Evolutionary conservation across 2,888 invertebrate genomes (phyloP).

Genomic region (Cheiracanthium punctorium): DNA sequence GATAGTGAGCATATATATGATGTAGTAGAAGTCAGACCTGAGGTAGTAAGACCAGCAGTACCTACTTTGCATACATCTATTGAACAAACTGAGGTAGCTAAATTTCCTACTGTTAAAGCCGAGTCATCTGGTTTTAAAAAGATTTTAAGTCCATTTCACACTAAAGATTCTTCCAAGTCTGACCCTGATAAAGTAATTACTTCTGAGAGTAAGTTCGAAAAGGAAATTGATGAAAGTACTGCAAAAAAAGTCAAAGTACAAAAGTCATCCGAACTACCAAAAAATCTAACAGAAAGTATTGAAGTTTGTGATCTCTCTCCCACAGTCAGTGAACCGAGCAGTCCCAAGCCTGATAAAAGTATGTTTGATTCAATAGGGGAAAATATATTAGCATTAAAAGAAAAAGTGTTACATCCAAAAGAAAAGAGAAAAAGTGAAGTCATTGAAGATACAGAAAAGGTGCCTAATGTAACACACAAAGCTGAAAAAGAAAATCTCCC

Average conservation of each 20-base stretch:
- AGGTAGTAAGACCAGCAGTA: not conserved
- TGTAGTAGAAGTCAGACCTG: slow-evolving; percentile 36
- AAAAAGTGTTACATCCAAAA: slow-evolving; percentile 45
- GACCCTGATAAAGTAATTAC: not conserved
- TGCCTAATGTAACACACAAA: no score
- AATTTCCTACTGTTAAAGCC: not conserved
- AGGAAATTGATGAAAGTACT: not conserved
- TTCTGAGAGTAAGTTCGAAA: not conserved
- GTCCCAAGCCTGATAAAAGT: slow-evolving; percentile 3
- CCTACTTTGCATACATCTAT: not conserved
- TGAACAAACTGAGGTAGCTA: not conserved
- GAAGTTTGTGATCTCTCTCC: not conserved
- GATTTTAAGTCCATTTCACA: slow-evolving; percentile 38
- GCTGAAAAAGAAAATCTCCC: no score
- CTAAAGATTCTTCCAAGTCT: slow-evolving; percentile 33
- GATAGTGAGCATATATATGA: slow-evolving; percentile 56
- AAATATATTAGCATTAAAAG: slow-evolving; percentile 45
- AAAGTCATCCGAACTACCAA: no score
- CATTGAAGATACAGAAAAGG: not conserved
- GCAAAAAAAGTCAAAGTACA: not conserved
- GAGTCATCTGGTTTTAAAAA: slow-evolving; percentile 35
- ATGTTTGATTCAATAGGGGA: slow-evolving; percentile 41
- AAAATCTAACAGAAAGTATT: not conserved
- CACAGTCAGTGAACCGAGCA: slow-evolving; percentile 18
- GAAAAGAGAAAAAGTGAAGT: slow-evolving; percentile 21